Evolutionary conservation across 2,113 vertebrate species (phyloP).

Genomic region (Proterorhinus semilunaris): DNA sequence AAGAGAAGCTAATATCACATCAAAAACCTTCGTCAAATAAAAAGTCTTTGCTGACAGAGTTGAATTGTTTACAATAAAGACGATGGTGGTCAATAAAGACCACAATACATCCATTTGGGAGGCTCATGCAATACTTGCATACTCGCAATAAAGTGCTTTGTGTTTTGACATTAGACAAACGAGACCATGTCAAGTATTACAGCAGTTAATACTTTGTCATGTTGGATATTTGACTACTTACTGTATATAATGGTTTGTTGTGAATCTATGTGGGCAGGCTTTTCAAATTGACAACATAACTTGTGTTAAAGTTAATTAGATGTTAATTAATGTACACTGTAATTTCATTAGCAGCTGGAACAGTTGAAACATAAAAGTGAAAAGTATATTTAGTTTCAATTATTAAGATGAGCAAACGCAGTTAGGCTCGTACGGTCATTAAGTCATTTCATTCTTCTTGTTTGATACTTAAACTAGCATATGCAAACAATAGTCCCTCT

Average conservation of each 20-base stretch:
- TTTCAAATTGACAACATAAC: neutral
- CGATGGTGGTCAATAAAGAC: constrained; percentile 3
- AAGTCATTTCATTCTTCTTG: neutral
- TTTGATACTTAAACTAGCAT: too few relatives aligned
- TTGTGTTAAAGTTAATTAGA: neutral
- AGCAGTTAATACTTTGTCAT: constrained; percentile 14
- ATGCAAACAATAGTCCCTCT: too few relatives aligned
- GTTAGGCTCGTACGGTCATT: too few relatives aligned
- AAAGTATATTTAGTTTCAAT: neutral
- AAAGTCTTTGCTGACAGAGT: neutral
- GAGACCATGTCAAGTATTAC: neutral
- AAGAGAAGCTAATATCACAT: neutral
- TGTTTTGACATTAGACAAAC: constrained; percentile 34
- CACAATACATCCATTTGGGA: neutral
- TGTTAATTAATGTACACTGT: neutral
- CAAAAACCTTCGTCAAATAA: neutral
- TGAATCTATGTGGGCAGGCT: neutral
- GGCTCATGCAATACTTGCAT: constrained; percentile 7
- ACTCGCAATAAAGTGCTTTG: constrained; percentile 7
- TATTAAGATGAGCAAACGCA: too few relatives aligned
- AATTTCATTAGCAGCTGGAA: neutral
- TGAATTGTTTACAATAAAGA: constrained; percentile 9
- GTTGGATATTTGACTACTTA: neutral
- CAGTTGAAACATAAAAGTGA: too few relatives aligned
- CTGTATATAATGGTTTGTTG: neutral